Evolutionary conservation across 2,113 vertebrate genomes (phyloP).

Genomic region (Chaetodon auriga): DNA sequence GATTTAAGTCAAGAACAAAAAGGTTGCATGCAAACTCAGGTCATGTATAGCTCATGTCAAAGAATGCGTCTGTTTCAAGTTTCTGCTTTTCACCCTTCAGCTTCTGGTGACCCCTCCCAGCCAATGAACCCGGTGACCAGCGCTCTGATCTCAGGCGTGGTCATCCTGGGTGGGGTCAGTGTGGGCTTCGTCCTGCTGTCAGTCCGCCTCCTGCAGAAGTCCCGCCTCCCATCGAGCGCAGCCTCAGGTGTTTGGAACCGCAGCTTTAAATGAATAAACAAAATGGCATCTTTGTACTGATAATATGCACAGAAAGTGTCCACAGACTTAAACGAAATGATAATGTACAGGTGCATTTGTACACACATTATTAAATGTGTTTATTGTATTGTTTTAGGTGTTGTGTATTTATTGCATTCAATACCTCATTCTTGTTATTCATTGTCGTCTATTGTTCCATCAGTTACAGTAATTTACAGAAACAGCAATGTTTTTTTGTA

Average conservation of each 20-base stretch:
- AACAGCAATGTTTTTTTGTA: too few species aligned
- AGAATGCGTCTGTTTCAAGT: conserved; percentile 16
- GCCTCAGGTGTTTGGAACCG: conserved; percentile 88
- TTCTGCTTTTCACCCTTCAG: conserved; percentile 72
- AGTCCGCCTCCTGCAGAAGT: conserved; percentile 86
- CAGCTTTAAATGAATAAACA: conserved; percentile 86
- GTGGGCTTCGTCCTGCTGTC: conserved; percentile 88
- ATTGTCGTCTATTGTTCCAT: conserved; percentile 8
- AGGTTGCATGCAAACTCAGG: neutral
- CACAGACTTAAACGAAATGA: neutral
- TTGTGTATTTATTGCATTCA: conserved; percentile 69
- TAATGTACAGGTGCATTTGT: neutral
- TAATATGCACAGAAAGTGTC: neutral
- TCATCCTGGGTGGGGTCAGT: conserved; percentile 88
- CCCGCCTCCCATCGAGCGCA: conserved; percentile 77
- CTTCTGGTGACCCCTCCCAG: conserved; percentile 75
- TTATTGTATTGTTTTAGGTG: conserved; percentile 39
- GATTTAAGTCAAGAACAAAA: conserved; percentile 3
- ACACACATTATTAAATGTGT: conserved; percentile 32
- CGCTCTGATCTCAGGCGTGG: conserved; percentile 90
- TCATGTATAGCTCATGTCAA: conserved; percentile 16
- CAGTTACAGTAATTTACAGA: conserved; percentile 10
- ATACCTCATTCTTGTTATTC: conserved; percentile 60
- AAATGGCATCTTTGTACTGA: conserved; percentile 8
- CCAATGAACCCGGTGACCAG: conserved; percentile 89